A percentile compares a stretch with the other conserved stretches of the same genome.
These are phyloP conservation scores for Lycophotia porphyrea DNA, from an alignment of 2,888 invertebrate genomes.

Conservation along the genomic window DNA sequence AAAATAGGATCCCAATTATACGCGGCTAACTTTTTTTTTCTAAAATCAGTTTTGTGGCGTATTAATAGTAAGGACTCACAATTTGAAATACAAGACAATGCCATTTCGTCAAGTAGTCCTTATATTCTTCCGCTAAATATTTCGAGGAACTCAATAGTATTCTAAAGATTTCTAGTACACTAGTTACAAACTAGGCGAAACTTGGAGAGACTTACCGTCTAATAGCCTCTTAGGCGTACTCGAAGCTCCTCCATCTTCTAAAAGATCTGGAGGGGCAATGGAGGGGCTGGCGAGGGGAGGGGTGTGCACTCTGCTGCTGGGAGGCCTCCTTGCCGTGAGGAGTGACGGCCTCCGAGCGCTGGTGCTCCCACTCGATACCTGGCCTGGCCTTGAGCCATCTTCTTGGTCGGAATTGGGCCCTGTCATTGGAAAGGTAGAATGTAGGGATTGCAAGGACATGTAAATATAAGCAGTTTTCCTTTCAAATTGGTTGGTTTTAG, in stretches of 20 bases:
- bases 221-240: conserved; percentile 94
- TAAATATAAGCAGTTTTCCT: not conserved
- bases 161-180: not conserved
- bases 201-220: conserved; percentile 86
- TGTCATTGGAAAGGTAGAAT: conserved; percentile 60
- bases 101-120: not conserved
- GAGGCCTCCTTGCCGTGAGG: conserved; percentile 86
- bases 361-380: conserved; percentile 92
- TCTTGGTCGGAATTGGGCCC: conserved; percentile 94
- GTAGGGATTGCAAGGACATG: not conserved
- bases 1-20: not conserved
- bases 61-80: not conserved
- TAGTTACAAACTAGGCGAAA: not conserved
- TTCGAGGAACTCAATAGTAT: not conserved
- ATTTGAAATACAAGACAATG: not conserved
- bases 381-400: conserved; percentile 93
- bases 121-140: not conserved
- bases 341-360: conserved; percentile 84
- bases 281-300: conserved; percentile 93
- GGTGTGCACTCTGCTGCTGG: conserved; percentile 92
- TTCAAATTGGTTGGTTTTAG: not conserved
- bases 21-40: not conserved
- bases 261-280: conserved; percentile 91
- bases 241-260: conserved; percentile 95
- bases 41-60: not conserved